Percentiles rank a stretch among this genome's conserved stretches.
Evolutionary conservation across 2,113 vertebrate species (phyloP).

Genomic region (Petroica traversi): DNA sequence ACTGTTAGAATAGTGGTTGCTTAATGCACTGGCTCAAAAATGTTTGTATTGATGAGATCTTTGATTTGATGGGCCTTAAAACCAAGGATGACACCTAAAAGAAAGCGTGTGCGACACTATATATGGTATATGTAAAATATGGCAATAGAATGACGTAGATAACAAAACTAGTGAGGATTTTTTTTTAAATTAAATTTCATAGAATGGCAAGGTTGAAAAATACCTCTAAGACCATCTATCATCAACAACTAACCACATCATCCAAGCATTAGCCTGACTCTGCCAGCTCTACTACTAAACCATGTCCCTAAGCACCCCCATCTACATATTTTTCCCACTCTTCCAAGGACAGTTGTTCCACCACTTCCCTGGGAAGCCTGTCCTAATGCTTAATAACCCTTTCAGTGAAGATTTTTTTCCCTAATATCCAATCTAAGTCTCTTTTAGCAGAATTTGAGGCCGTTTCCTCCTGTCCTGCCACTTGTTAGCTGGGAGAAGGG

Average conservation of each 20-base stretch:
- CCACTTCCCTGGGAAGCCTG: background rate
- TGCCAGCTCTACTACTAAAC: background rate
- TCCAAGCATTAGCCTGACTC: background rate
- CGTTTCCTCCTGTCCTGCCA: background rate
- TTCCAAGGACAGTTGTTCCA: background rate
- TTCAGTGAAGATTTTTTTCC: background rate
- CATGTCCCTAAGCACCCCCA: background rate
- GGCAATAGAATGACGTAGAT: background rate
- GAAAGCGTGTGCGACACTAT: fast-evolving
- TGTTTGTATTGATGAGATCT: background rate
- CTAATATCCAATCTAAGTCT: background rate
- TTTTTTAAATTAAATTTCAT: background rate
- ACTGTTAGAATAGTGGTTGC: background rate
- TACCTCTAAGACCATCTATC: background rate
- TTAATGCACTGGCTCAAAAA: background rate
- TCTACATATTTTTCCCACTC: background rate
- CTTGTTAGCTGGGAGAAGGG: background rate
- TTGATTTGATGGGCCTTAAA: background rate
- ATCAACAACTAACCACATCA: background rate
- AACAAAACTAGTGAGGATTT: background rate
- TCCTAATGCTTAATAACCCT: background rate
- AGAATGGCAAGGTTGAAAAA: background rate
- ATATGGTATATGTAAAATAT: background rate
- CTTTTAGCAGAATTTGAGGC: too few relatives aligned
- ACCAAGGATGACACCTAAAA: background rate